Evolutionary conservation across 2,888 invertebrate genomes (phyloP).

Genomic region (Gymnoscelis rufifasciata): DNA sequence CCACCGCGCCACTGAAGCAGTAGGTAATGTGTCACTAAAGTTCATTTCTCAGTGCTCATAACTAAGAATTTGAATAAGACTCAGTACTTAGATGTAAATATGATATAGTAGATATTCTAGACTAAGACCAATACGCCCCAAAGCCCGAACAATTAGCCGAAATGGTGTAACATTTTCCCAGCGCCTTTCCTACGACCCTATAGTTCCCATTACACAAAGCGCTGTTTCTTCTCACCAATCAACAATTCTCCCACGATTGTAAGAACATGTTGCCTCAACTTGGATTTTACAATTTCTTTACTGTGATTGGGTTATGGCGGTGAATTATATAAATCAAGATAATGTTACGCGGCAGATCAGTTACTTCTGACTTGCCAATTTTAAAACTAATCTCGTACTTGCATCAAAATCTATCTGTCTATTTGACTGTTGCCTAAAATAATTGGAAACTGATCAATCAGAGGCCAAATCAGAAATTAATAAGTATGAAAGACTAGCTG

Average conservation of each 20-base stretch:
- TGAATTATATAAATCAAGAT: slow-evolving; percentile 5
- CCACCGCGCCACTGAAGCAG: too few species aligned
- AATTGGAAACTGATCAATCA: too few species aligned
- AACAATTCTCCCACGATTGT: slow-evolving; percentile 51
- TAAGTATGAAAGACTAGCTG: too few species aligned
- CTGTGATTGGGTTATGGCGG: slow-evolving; percentile 12
- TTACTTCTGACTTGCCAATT: not conserved
- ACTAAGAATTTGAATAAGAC: not conserved
- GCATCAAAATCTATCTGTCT: too few species aligned
- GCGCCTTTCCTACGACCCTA: slow-evolving; percentile 39
- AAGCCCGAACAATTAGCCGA: slow-evolving; percentile 6
- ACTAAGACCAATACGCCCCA: slow-evolving; percentile 3
- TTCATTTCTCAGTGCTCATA: too few species aligned
- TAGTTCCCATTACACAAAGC: slow-evolving; percentile 51
- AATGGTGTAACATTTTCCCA: slow-evolving; percentile 32
- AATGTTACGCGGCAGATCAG: not conserved
- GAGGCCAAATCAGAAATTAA: too few species aligned
- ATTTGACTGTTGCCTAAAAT: too few species aligned
- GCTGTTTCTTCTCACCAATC: slow-evolving; percentile 53
- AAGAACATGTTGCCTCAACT: slow-evolving; percentile 29
- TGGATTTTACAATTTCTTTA: slow-evolving; percentile 20
- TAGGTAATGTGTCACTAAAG: too few species aligned
- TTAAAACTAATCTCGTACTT: too few species aligned
- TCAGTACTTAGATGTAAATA: not conserved
- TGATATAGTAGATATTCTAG: not conserved